Evolutionary conservation across 2,888 invertebrate species (phyloP), one percentile per base, ranked within the genome.

Genomic region (Dilophus febrilis): DNA sequence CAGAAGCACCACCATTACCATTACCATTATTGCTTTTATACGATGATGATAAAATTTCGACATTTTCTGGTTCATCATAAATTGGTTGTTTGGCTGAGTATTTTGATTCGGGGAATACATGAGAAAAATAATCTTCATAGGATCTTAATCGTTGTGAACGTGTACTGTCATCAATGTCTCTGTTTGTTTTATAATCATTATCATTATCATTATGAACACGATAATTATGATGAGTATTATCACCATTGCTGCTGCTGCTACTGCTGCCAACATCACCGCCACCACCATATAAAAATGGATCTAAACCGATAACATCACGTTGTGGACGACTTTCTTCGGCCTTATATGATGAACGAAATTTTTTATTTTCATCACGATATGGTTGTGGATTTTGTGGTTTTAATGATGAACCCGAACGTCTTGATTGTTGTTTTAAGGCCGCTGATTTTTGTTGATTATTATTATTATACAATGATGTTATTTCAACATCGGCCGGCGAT

Each of bases 11-110:
- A n/a, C n/a, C n/a, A n/a, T n/a, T n/a, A n/a, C n/a, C n/a, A n/a
- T n/a, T n/a, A n/a, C n/a, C n/a, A n/a, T n/a, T n/a, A n/a, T n/a
- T n/a, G n/a, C n/a, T n/a, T n/a, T n/a, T n/a, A n/a, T n/a, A n/a
- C n/a, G n/a, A n/a, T n/a, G n/a, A n/a, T n/a, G 65, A 60, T 46
- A 68, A 66, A 53, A 67, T 67, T 17, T 65, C 66, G 30, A 19
- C 40, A 33, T 41, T 40, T 40, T 34, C 34, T 16, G 18, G 12
- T 17, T 41, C 39, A 35, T 34, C 41, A 40, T 16, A 32, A 17
- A 26, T 35, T 31, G 14, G 27, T 35, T 36, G 18, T 33, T 31
- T 10, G 37, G 34, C 14, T 26, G 42, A 38, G 13, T 37, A 28
- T 3, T 22, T 28, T 13, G 37, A 18, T 13, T 29, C 38, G 17